Conservation (phyloP, 1,140 invertebrate species). For the Myzus persicae region DNA sequence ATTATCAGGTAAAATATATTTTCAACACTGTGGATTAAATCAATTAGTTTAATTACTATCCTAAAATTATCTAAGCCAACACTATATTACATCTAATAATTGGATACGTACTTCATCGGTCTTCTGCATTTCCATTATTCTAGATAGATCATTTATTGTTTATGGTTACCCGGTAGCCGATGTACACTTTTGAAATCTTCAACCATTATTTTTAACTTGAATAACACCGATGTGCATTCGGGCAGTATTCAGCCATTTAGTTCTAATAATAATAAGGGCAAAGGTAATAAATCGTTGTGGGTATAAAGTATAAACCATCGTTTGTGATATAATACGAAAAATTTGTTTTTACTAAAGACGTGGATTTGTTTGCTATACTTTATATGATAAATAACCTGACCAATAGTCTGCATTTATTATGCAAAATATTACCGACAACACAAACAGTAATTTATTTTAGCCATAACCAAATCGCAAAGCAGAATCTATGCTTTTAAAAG, state of each 20-base stretch:
- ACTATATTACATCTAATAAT: background rate
- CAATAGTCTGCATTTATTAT: constrained; percentile 9
- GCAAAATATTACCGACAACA: constrained; percentile 22
- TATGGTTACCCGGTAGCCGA: background rate
- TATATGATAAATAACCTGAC: constrained; percentile 15
- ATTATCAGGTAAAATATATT: background rate
- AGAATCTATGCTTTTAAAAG: background rate
- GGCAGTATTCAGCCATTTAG: background rate
- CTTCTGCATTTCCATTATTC: background rate
- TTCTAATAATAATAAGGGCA: background rate
- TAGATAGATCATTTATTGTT: background rate
- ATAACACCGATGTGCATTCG: background rate
- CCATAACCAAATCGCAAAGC: background rate
- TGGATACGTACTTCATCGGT: background rate
- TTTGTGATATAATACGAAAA: background rate
- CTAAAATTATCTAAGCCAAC: background rate
- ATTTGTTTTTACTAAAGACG: background rate
- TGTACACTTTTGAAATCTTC: background rate
- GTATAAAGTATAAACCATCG: background rate
- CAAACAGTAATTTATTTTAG: constrained; percentile 23
- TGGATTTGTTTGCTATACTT: constrained; percentile 29
- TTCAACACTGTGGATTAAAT: background rate
- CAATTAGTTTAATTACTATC: background rate
- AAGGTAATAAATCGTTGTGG: background rate
- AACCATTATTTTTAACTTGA: background rate